phyloP scores from a whole-genome alignment of 2,888 invertebrate genomes.

The Rapana venosa region DNA sequence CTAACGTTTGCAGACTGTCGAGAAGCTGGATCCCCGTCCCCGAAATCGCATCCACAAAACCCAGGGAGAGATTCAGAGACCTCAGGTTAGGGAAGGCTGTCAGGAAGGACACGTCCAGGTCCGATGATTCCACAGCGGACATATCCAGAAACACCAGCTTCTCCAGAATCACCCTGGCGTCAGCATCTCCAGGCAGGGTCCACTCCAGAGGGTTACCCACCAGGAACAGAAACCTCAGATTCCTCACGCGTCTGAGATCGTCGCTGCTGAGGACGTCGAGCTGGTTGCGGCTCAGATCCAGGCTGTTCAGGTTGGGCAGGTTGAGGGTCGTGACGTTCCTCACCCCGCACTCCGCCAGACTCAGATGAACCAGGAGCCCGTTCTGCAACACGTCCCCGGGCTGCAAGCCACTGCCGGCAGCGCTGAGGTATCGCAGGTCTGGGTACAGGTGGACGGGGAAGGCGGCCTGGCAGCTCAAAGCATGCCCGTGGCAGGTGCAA shows the following conservation, averaged over 20 bases:
- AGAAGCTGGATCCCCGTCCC: neutral
- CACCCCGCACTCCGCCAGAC: neutral
- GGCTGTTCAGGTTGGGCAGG: neutral
- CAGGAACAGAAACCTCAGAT: neutral
- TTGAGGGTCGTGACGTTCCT: neutral
- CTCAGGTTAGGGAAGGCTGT: neutral
- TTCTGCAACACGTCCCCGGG: neutral
- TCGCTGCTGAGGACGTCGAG: neutral
- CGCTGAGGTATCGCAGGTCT: neutral
- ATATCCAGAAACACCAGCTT: neutral
- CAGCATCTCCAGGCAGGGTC: neutral
- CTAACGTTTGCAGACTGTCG: neutral
- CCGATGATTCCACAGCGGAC: no score
- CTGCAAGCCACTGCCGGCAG: neutral
- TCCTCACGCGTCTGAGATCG: neutral
- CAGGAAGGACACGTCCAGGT: neutral
- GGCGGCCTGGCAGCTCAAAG: neutral
- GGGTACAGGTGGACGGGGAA: neutral
- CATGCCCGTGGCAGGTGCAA: conserved; percentile 16
- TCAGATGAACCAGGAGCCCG: neutral
- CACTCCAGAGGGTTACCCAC: neutral
- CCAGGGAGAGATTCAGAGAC: neutral
- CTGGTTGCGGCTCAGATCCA: neutral
- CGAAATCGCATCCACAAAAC: neutral
- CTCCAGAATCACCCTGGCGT: neutral